These are phyloP conservation scores for Hanleya hanleyi DNA, from an alignment of 2,888 invertebrate genomes.

Conservation along the genomic window DNA sequence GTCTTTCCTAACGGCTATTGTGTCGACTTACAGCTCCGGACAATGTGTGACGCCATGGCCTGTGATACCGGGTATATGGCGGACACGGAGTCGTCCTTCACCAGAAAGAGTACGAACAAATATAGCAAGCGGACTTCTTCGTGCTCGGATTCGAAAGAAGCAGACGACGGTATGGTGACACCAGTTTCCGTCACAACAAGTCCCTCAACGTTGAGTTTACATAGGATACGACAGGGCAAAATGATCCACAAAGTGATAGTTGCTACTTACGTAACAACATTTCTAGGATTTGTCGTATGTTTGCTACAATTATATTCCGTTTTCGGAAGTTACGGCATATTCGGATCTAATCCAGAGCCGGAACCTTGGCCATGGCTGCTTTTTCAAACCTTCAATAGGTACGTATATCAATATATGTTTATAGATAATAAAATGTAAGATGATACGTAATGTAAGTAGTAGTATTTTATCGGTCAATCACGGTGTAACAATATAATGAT, in stretches of 20 bases:
- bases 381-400: constrained; percentile 75
- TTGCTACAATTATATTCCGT: constrained; percentile 75
- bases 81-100: constrained; percentile 45
- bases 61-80: constrained; percentile 53
- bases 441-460: too few relatives aligned
- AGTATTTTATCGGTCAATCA: too few relatives aligned
- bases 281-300: constrained; percentile 76
- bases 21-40: neutral
- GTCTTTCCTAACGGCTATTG: neutral
- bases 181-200: constrained; percentile 17
- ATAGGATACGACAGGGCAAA: constrained; percentile 58
- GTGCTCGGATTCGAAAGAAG: neutral
- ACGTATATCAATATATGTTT: neutral
- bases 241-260: constrained; percentile 76
- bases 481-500: too few relatives aligned
- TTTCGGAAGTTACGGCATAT: constrained; percentile 76
- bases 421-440: too few relatives aligned
- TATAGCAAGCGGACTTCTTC: neutral
- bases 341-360: constrained; percentile 57
- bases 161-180: neutral
- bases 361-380: constrained; percentile 78
- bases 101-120: neutral
- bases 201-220: constrained; percentile 43
- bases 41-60: neutral
- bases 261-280: constrained; percentile 76